Percentiles rank a stretch among this genome's conserved stretches.
These are phyloP conservation scores for Seriola dumerili DNA, from an alignment of 2,113 vertebrate genomes.

Conservation along the genomic window DNA sequence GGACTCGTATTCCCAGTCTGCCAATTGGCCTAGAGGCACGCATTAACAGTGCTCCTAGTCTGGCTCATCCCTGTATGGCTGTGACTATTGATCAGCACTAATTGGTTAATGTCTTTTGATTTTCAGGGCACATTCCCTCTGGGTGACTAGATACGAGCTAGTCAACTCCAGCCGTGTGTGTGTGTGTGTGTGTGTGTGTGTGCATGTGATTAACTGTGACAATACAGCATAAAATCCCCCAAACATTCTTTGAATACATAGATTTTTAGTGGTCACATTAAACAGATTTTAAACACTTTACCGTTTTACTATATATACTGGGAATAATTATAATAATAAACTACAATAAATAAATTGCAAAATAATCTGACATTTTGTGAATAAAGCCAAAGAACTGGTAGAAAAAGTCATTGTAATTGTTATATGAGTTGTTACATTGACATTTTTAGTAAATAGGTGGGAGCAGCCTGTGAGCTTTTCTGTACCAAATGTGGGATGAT, in stretches of 20 bases:
- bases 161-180: slow-evolving; percentile 41
- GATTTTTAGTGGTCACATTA: slow-evolving; percentile 15
- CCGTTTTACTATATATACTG: not conserved
- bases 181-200: slow-evolving; percentile 6
- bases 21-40: slow-evolving; percentile 59
- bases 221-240: slow-evolving; percentile 2
- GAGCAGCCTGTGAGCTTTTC: not conserved
- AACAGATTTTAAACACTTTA: slow-evolving; percentile 3
- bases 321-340: not conserved
- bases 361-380: not conserved
- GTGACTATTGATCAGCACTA: slow-evolving; percentile 79
- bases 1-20: slow-evolving; percentile 21
- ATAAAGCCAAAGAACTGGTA: not conserved
- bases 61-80: slow-evolving; percentile 48
- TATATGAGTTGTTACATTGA: too few relatives aligned
- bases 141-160: slow-evolving; percentile 46
- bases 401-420: not conserved
- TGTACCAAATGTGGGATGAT: not conserved
- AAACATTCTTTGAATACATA: not conserved
- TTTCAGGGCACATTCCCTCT: slow-evolving; percentile 69
- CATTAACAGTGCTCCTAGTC: slow-evolving; percentile 49
- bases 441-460: too few relatives aligned
- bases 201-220: slow-evolving; percentile 37
- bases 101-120: slow-evolving; percentile 83
- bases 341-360: not conserved